Conservation (phyloP, 2,113 vertebrate species). For the Actinemys pallida region DNA sequence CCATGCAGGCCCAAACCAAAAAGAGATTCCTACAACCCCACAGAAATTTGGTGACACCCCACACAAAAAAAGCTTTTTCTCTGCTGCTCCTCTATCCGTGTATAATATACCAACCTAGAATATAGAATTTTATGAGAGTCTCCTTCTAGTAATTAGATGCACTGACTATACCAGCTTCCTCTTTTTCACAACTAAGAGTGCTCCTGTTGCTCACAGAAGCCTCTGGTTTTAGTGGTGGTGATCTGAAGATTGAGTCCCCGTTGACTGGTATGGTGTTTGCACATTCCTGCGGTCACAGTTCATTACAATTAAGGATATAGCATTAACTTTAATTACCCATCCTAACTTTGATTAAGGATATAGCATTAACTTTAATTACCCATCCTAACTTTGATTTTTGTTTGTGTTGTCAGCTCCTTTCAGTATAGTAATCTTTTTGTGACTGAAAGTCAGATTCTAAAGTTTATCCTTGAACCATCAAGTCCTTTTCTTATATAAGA, state of each 20-base stretch:
- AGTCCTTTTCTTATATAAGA: background rate
- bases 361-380: background rate
- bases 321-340: background rate
- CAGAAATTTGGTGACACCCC: background rate
- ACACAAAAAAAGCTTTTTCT: background rate
- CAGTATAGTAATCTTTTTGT: no score
- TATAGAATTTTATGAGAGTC: background rate
- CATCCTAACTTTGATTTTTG: background rate
- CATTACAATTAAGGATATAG: background rate
- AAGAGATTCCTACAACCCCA: background rate
- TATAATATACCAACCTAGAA: background rate
- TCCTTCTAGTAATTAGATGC: background rate
- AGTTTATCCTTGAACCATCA: background rate
- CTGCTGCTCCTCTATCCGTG: background rate
- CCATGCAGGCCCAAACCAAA: background rate
- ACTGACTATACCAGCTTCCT: background rate
- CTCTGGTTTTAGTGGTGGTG: background rate
- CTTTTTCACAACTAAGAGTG: background rate
- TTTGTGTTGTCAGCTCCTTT: background rate
- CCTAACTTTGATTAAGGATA: background rate
- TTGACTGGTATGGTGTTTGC: background rate
- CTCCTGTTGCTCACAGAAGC: background rate
- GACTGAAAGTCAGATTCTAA: background rate
- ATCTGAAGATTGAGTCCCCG: background rate
- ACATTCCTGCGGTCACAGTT: background rate